Base-by-base conservation (phyloP, 2,113 vertebrate species). In the Pteropus alecto region DNA sequence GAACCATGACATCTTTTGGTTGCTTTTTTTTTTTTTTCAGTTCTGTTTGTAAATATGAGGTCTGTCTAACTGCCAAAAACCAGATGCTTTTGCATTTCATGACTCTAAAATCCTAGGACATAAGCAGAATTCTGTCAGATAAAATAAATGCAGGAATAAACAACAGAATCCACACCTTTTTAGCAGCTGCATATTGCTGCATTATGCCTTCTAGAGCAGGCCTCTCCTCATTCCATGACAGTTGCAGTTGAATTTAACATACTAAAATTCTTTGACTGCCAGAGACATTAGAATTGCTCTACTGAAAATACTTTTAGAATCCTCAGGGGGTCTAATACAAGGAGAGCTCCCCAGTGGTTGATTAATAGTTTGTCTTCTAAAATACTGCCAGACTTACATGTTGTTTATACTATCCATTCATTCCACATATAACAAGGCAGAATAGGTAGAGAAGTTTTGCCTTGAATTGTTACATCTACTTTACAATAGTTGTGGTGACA, bases 331-430 rank as follows among this genome's bases (percentile, higher is more conserved):
- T 95, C 82, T 82, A 73, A 94, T 85, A 33, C 24, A 15, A n/a
- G 67, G 54, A 93, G 70, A 97, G 85, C n/a, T 82, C 22, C 89
- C 16, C 35, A 4, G 43, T 96, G 95, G 26, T 89, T 98, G 95
- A 96, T 95, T 94, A 96, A 96, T 91, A 96, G 18, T 96, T 83
- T 93, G 68, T 93, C 84, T 97, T 58, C n/a, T 90, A 67, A 90
- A 95, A 82, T 77, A 88, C 33, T 60, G 21, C 54, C 46, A 85
- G 70, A 30, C 12, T 95, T 85, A 43, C 41, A 22, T 33, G 51
- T 35, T 79, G 30, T 96, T 94, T 93, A 71, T 86, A 58, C 26
- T 33, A 95, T 33, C 24, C 48, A 63, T 76, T 90, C 60, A 51
- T 51, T 51, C 48, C 70, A 60, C 33, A 63, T 3, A 71, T 5